Evolutionary conservation across 2,797 vertebrate species (phyloP).

Genomic region (Acipenser transmontanus): DNA sequence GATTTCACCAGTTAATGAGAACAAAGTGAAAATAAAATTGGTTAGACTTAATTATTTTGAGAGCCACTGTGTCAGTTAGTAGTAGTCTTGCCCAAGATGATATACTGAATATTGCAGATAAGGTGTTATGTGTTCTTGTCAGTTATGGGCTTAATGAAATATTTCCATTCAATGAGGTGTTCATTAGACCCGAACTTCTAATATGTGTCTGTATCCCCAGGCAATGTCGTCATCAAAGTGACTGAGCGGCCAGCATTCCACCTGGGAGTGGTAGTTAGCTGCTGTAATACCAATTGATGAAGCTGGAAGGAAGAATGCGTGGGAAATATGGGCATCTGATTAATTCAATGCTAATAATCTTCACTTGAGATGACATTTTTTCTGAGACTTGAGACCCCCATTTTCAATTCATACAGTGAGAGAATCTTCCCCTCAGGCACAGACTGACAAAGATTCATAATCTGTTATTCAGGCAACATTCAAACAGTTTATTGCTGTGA

Average conservation of each 20-base stretch:
- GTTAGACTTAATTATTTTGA: slow-evolving; percentile 1
- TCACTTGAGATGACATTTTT: neutral
- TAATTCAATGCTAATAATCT: slow-evolving; percentile 3
- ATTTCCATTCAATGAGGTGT: slow-evolving; percentile 1
- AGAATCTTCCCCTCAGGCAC: neutral
- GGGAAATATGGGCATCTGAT: neutral
- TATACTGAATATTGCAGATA: neutral
- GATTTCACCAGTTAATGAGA: neutral
- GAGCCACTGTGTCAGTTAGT: neutral
- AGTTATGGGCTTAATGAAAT: neutral
- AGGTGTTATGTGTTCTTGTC: neutral
- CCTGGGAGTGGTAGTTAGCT: neutral
- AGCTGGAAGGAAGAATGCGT: neutral
- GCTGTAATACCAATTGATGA: neutral
- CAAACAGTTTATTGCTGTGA: neutral
- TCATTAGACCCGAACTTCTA: neutral
- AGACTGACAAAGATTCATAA: neutral
- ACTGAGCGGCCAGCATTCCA: neutral
- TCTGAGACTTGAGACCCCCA: neutral
- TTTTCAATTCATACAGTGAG: neutral
- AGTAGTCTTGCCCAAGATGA: neutral
- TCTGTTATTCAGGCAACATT: neutral
- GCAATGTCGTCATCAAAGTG: neutral
- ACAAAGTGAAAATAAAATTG: neutral
- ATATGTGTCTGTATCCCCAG: neutral